Evolutionary conservation across 2,797 vertebrate genomes (phyloP).

Genomic region (Enteromius radiatus): DNA sequence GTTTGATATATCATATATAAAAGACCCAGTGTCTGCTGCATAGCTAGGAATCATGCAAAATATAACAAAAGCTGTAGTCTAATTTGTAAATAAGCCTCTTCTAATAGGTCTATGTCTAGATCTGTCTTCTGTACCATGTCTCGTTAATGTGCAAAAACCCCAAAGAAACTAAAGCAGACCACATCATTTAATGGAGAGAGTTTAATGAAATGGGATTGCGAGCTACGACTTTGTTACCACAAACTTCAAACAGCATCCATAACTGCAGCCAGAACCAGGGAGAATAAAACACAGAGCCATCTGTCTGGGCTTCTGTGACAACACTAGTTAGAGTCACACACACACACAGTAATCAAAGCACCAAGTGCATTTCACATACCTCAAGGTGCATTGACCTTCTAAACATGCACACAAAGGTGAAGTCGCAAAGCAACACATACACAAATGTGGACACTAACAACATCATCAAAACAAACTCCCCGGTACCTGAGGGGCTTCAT

Average conservation of each 20-base stretch:
- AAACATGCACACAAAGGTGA: constrained; percentile 23
- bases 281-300: constrained; percentile 57
- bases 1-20: constrained; percentile 31
- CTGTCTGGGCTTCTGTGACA: constrained; percentile 56
- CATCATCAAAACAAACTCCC: constrained; percentile 45
- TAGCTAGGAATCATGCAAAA: constrained; percentile 27
- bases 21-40: not conserved
- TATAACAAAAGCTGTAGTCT: not conserved
- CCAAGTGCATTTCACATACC: not conserved
- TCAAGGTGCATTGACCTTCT: constrained; percentile 13
- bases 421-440: constrained; percentile 25
- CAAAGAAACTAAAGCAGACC: constrained; percentile 30
- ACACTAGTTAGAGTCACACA: constrained; percentile 41
- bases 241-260: constrained; percentile 60
- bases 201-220: constrained; percentile 9
- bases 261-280: constrained; percentile 45
- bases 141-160: constrained; percentile 5
- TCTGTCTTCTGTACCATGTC: not conserved
- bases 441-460: constrained; percentile 15
- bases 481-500: constrained; percentile 50
- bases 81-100: not conserved
- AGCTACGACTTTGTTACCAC: constrained; percentile 46
- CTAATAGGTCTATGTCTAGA: not conserved
- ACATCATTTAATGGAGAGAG: constrained; percentile 18
- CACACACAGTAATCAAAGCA: not conserved